Base-by-base conservation (phyloP, 2,888 invertebrate genomes). In the Amorpha juglandis region DNA sequence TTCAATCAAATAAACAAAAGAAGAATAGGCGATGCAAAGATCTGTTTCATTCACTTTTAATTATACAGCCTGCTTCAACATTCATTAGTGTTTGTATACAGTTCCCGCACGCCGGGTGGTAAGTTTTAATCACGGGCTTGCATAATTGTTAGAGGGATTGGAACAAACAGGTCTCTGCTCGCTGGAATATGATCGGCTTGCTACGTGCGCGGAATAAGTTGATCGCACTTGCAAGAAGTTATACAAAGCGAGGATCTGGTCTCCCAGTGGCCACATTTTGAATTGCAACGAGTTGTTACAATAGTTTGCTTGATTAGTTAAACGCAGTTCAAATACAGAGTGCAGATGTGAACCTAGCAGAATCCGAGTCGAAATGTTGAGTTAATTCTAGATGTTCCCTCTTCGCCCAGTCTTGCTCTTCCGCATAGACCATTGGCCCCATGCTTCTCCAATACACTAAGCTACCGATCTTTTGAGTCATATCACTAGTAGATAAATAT, bases 61-160 rank as follows among this genome's bases (percentile, higher is more conserved):
- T 62, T 62, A n/a, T 42, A 19, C 21, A 62, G 21, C 45, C 6
- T 9, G 19, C 6, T 42, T 62, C 12, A 12, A 16, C 58, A 21
- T 55, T 33, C 53, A 55, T 55, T 33, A 55, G 35, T 33, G 62
- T 62, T 63, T 35, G 11, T 38, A 12, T 38, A 7, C 11, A 42
- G 12, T 6, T 12, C 27, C 38, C 33, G 19, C 42, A 42, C 38
- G 53, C 21, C 14, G 19, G 63, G 67, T 38, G 63, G 74, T 79
- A 70, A 76, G 76, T 75, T 79, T 81, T 82, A 82, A 82, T 81
- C 80, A 77, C 76, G 72, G 69, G 68, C 75, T 70, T 76, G 82
- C 75, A 78, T 79, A 82, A 81, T 79, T 76, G 74, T 66, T 66
- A 63, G 52, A 58, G 65, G 74, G 71, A 74, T 75, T 72, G 74